phyloP scores from a whole-genome alignment of 37 sponge, comb jelly and placozoan species.

The Chondrosia reniformis region DNA sequence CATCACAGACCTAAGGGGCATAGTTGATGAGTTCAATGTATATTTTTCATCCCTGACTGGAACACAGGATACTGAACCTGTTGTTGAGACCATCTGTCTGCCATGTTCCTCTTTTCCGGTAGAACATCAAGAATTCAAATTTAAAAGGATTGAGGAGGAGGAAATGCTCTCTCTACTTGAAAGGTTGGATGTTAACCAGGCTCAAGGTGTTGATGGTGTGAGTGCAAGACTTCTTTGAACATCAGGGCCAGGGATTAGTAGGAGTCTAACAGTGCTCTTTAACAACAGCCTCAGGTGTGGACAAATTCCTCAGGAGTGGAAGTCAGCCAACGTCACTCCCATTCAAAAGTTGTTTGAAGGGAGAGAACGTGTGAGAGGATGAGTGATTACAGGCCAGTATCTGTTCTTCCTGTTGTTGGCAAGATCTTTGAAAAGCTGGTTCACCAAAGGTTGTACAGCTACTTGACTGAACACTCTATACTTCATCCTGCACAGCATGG shows the following conservation, averaged over 20 bases:
- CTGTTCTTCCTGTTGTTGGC: constrained; percentile 24
- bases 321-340: neutral
- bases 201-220: neutral
- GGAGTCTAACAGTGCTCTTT: neutral
- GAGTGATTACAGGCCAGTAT: constrained; percentile 12
- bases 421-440: constrained; percentile 31
- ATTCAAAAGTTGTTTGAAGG: neutral
- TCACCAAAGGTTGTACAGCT: constrained; percentile 25
- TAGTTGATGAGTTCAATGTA: constrained; percentile 12
- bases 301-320: neutral
- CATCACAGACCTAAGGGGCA: neutral
- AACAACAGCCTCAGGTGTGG: neutral
- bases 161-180: neutral
- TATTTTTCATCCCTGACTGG: constrained; percentile 17
- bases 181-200: neutral
- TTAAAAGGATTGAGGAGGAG: constrained; percentile 8
- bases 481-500: constrained; percentile 24
- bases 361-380: too few relatives aligned
- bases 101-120: neutral
- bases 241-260: neutral
- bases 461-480: neutral
- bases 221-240: neutral
- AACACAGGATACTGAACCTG: neutral
- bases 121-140: neutral
- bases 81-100: neutral